Percentiles rank a stretch among this genome's conserved stretches.
Evolutionary conservation across 2,797 vertebrate genomes (phyloP).

Genomic region (Lepus oiostolus): DNA sequence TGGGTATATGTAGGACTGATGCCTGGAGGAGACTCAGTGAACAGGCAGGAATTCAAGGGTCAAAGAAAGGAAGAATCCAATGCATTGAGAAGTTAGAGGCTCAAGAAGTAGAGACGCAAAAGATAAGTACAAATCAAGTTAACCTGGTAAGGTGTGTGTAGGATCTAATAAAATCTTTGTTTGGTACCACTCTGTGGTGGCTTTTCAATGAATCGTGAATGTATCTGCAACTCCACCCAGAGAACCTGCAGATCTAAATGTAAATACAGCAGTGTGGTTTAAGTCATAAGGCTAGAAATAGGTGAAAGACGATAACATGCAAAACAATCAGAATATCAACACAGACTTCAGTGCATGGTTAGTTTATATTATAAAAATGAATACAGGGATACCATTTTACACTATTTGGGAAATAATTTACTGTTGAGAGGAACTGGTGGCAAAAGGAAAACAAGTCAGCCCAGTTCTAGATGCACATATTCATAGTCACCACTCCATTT

Average conservation of each 20-base stretch:
- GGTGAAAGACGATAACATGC: not conserved
- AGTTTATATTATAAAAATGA: not conserved
- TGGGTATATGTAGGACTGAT: not conserved
- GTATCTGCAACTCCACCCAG: not conserved
- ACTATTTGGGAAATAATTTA: not conserved
- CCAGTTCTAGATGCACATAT: no score
- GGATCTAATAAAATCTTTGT: not conserved
- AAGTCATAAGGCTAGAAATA: not conserved
- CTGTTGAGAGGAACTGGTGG: not conserved
- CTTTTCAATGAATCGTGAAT: not conserved
- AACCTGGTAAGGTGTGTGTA: not conserved
- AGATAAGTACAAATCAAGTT: not conserved
- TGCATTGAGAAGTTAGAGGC: no score
- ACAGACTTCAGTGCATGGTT: not conserved
- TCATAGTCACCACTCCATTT: not conserved
- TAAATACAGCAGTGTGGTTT: not conserved
- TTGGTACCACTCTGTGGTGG: not conserved
- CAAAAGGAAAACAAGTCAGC: not conserved
- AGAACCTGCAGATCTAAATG: not conserved
- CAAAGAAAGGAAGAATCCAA: not conserved
- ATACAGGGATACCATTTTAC: not conserved
- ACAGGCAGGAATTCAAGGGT: not conserved
- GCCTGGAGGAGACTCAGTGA: not conserved
- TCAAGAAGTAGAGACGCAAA: rapidly evolving
- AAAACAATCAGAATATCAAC: not conserved